These are phyloP conservation scores for Ailurus styani DNA, from an alignment of 2,113 vertebrate species.

Conservation along the genomic window DNA sequence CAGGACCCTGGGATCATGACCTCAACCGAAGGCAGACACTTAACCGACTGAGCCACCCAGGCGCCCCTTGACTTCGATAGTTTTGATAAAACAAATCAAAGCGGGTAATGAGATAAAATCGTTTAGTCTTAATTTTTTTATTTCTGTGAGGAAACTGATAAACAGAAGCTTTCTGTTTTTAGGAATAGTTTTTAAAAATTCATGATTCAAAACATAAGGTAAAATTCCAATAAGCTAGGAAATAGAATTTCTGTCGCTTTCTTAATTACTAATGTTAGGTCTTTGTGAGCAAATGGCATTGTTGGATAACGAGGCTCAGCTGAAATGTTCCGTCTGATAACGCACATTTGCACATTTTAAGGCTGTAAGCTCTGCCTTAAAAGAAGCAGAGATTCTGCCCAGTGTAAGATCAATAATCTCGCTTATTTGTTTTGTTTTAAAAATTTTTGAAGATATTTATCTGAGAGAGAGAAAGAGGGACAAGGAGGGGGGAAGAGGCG, in stretches of 20 bases:
- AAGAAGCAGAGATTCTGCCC: not conserved
- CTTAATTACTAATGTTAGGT: not conserved
- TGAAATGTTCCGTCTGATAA: not conserved
- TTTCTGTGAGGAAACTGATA: not conserved
- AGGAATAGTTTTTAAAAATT: not conserved
- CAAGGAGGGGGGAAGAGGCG: not conserved
- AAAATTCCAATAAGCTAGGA: not conserved
- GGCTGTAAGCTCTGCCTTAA: not conserved
- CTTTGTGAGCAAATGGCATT: not conserved
- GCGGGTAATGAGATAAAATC: not conserved
- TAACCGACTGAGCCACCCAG: not conserved
- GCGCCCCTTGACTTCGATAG: not conserved
- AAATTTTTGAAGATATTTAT: not conserved
- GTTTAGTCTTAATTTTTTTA: not conserved
- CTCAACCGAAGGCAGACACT: no score
- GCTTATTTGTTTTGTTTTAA: not conserved
- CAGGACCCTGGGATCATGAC: no score
- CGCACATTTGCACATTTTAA: not conserved
- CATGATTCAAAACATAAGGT: not conserved
- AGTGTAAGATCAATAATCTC: fast-evolving
- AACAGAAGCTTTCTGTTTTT: not conserved
- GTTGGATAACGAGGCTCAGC: not conserved
- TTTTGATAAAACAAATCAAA: not conserved
- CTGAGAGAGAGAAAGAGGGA: not conserved
- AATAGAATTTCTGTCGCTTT: not conserved